Percentiles rank a stretch among this genome's conserved stretches.
Evolutionary conservation across 2,113 vertebrate species (phyloP).

Genomic region (Brachypodius melanocephalos): DNA sequence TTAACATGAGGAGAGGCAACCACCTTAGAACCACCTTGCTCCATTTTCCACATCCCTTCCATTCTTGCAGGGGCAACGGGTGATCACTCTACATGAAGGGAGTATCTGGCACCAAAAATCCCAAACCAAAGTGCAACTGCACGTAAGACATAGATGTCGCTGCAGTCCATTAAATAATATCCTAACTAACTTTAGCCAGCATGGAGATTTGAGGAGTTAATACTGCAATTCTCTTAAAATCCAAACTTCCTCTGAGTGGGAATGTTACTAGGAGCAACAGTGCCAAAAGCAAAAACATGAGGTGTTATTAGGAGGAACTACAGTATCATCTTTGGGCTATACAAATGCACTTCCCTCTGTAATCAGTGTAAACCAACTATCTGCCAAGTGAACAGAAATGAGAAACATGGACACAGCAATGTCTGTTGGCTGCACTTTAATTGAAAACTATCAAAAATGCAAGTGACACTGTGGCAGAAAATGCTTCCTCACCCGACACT

Average conservation of each 20-base stretch:
- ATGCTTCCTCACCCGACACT: constrained; percentile 87
- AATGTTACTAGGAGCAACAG: neutral
- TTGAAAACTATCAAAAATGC: neutral
- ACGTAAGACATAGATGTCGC: neutral
- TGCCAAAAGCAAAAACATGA: neutral
- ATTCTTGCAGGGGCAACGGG: neutral
- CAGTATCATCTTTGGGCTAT: neutral
- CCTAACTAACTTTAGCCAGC: neutral
- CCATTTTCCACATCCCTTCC: neutral
- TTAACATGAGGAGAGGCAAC: neutral
- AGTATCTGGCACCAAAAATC: neutral
- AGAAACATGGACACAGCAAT: neutral
- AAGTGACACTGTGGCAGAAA: neutral
- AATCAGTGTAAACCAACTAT: fast-evolving
- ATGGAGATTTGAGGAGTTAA: neutral
- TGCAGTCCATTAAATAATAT: neutral
- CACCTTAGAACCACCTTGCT: neutral
- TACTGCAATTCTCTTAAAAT: neutral
- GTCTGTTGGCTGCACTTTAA: neutral
- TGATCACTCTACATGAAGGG: neutral
- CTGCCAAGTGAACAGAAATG: neutral
- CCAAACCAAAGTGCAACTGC: neutral
- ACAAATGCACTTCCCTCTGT: neutral
- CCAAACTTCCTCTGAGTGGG: neutral
- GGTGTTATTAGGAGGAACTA: neutral